Evolutionary conservation across 2,113 vertebrate species (phyloP).

Genomic region (Mirounga angustirostris): DNA sequence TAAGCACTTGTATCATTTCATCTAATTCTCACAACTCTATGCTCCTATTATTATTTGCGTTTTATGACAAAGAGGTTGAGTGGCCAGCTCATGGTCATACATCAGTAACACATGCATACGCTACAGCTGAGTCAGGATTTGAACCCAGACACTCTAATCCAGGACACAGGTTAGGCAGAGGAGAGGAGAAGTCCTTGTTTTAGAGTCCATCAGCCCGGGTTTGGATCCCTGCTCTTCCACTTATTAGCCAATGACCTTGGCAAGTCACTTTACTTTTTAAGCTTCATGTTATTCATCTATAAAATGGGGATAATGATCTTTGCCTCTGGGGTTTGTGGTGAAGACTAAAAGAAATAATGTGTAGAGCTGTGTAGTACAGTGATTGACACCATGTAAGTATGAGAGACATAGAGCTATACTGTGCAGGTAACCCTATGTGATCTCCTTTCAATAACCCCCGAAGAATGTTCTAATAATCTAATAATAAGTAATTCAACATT

Average conservation of each 20-base stretch:
- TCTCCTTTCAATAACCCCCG: neutral
- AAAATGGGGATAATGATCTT: neutral
- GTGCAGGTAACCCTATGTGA: neutral
- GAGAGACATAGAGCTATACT: neutral
- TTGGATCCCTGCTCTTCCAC: neutral
- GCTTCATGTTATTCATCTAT: neutral
- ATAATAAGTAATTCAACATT: neutral
- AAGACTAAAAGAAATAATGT: neutral
- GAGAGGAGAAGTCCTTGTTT: neutral
- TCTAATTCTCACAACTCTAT: neutral
- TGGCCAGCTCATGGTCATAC: neutral
- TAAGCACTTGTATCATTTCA: neutral
- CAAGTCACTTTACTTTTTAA: constrained; percentile 40
- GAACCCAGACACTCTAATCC: neutral
- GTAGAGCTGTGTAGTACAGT: neutral
- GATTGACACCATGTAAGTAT: neutral
- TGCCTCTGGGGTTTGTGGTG: neutral
- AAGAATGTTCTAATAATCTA: neutral
- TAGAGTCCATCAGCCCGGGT: neutral
- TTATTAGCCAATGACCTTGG: neutral
- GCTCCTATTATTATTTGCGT: neutral
- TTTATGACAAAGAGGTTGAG: neutral
- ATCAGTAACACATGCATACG: neutral
- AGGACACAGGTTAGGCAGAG: neutral
- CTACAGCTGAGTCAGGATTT: neutral